phyloP scores from a whole-genome alignment of 1,140 invertebrate genomes.

The Anadara kagoshimensis region DNA sequence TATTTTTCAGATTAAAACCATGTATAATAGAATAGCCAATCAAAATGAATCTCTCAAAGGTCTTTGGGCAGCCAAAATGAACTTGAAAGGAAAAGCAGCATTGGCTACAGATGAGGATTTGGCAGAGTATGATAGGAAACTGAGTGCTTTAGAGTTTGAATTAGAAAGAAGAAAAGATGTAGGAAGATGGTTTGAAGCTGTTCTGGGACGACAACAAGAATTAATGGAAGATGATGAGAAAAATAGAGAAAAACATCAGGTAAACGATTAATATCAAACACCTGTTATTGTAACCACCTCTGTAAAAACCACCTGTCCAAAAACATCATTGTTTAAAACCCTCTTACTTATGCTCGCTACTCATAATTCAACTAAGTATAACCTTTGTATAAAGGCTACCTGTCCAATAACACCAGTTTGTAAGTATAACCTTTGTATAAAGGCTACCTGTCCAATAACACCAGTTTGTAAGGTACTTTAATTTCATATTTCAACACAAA shows the following conservation, averaged over 20 bases:
- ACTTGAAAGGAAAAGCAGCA: conserved; percentile 58
- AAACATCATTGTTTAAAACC: too few relatives aligned
- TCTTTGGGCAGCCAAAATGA: conserved; percentile 71
- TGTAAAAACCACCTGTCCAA: not conserved
- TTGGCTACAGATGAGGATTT: conserved; percentile 64
- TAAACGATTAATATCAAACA: conserved; percentile 17
- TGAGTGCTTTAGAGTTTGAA: conserved; percentile 64
- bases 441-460: too few relatives aligned
- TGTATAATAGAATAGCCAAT: conserved; percentile 66
- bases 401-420: too few relatives aligned
- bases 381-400: too few relatives aligned
- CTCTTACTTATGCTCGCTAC: too few relatives aligned
- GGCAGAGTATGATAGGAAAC: conserved; percentile 58
- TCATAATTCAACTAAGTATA: too few relatives aligned
- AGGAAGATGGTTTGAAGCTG: conserved; percentile 57
- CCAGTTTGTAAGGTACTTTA: too few relatives aligned
- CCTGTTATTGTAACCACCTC: not conserved
- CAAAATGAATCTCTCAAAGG: conserved; percentile 68
- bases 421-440: too few relatives aligned
- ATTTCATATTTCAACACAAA: too few relatives aligned
- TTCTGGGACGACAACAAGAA: conserved; percentile 55
- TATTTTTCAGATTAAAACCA: conserved; percentile 56
- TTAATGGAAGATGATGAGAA: conserved; percentile 62
- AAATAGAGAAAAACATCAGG: conserved; percentile 65
- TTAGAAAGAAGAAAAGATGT: conserved; percentile 65